Conservation (phyloP, 2,797 vertebrate species). For the Tiaroga cobitis region DNA sequence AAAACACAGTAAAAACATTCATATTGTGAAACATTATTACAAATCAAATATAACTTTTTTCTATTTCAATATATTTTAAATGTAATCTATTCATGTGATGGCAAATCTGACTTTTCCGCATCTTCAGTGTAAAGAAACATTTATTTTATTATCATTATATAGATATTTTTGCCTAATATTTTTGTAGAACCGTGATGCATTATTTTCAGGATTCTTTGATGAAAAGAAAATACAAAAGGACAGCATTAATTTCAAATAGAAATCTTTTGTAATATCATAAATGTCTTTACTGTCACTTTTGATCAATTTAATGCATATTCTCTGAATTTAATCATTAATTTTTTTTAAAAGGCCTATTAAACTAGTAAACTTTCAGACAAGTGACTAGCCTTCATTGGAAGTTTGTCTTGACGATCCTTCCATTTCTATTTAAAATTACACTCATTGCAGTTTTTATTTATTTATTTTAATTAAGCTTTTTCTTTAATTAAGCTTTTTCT, state of each 20-base stretch:
- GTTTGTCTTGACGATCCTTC: neutral
- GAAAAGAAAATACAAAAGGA: neutral
- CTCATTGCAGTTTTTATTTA: neutral
- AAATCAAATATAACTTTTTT: neutral
- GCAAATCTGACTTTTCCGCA: neutral
- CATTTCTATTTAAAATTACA: neutral
- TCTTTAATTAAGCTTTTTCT: neutral
- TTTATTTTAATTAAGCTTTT: neutral
- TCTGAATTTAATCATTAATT: neutral
- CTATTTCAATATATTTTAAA: neutral
- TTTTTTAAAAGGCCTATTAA: neutral
- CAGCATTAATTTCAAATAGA: neutral
- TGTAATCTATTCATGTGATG: neutral
- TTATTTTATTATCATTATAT: neutral
- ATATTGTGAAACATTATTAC: neutral
- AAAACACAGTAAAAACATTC: neutral
- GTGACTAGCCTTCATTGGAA: neutral
- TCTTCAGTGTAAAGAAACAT: neutral
- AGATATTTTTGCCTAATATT: neutral
- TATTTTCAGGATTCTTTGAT: neutral
- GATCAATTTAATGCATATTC: neutral
- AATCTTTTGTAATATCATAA: neutral
- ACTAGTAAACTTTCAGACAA: neutral
- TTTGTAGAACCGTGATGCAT: neutral
- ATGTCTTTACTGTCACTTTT: neutral